These are phyloP conservation scores for Tridacna gigas DNA, from an alignment of 2,888 invertebrate species.

Conservation along the genomic window DNA sequence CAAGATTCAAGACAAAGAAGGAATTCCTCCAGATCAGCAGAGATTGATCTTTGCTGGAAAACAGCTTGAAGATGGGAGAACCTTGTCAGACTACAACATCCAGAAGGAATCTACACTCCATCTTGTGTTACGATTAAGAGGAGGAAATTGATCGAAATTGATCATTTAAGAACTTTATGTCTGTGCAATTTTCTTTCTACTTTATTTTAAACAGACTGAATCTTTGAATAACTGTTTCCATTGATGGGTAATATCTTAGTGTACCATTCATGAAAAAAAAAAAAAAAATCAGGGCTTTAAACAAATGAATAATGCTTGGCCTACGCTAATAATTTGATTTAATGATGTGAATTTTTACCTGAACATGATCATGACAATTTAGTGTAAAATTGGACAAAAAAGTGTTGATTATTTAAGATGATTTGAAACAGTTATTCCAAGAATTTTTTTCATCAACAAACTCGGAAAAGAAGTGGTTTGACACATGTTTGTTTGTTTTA, in stretches of 20 bases:
- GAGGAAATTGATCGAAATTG: constrained; percentile 87
- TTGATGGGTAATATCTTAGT: background rate
- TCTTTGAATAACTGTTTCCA: constrained; percentile 12
- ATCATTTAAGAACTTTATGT: background rate
- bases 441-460: background rate
- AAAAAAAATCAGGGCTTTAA: background rate
- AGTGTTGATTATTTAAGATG: no score
- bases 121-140: constrained; percentile 94
- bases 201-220: background rate
- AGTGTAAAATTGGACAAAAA: no score
- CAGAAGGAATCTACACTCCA: constrained; percentile 98
- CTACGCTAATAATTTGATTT: background rate
- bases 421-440: constrained; percentile 14
- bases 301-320: background rate
- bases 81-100: constrained; percentile 96
- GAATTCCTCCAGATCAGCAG: constrained; percentile 91
- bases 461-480: constrained; percentile 12
- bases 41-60: constrained; percentile 97
- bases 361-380: background rate
- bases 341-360: background rate
- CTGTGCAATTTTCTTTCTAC: background rate
- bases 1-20: constrained; percentile 87
- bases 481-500: constrained; percentile 26
- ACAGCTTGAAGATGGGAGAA: constrained; percentile 97
- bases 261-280: no score